Percentiles rank a stretch among this genome's conserved stretches.
phyloP scores from a whole-genome alignment of 2,888 invertebrate genomes.

The Hartigia nigra region DNA sequence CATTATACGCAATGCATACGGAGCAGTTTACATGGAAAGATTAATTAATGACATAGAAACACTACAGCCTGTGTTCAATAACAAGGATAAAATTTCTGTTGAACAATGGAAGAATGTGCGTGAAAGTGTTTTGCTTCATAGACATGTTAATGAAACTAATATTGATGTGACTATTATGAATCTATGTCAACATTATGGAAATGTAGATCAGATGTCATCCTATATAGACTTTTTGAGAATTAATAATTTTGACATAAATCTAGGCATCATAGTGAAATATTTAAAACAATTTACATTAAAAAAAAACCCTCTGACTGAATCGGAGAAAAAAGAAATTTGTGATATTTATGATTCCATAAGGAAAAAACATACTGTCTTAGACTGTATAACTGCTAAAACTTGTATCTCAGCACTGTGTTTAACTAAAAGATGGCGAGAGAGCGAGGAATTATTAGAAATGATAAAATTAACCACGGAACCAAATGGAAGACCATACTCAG shows the following conservation, averaged over 20 bases:
- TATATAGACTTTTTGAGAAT: conserved; percentile 71
- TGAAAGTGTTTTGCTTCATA: conserved; percentile 57
- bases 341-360: conserved; percentile 67
- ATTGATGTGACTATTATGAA: conserved; percentile 73
- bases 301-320: conserved; percentile 60
- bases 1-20: background rate
- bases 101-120: conserved; percentile 65
- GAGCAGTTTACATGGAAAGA: background rate
- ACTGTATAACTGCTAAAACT: conserved; percentile 71
- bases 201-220: conserved; percentile 69
- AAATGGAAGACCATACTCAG: conserved; percentile 67
- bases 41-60: background rate
- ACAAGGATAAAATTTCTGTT: background rate
- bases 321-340: conserved; percentile 70
- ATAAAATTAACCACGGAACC: conserved; percentile 69
- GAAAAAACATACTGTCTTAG: conserved; percentile 71
- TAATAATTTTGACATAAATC: conserved; percentile 67
- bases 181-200: conserved; percentile 65
- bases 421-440: conserved; percentile 75
- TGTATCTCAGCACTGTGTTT: conserved; percentile 73
- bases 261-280: conserved; percentile 72
- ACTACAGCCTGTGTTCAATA: background rate
- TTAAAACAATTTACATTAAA: conserved; percentile 69
- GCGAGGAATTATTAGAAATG: conserved; percentile 72
- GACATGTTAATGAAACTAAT: conserved; percentile 66